Conservation (phyloP, 2,113 vertebrate genomes). For the Syrrhaptes paradoxus region DNA sequence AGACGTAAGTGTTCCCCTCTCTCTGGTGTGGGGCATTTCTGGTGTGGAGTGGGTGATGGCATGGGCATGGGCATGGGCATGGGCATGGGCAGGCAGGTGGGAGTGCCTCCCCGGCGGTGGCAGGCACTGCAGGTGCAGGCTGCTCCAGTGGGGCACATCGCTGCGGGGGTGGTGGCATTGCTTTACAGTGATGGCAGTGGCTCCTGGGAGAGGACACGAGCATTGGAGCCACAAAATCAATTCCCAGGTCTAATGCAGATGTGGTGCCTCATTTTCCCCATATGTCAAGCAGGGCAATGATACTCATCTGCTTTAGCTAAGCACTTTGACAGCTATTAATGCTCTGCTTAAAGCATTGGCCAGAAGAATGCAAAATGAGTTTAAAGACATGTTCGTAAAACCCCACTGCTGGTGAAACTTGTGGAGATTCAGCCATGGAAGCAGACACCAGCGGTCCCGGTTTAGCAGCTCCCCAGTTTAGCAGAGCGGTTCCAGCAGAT, state of each 20-base stretch:
- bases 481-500: fast-evolving
- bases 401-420: fast-evolving
- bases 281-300: fast-evolving
- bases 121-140: neutral
- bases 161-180: neutral
- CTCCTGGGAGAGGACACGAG: neutral
- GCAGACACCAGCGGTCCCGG: fast-evolving
- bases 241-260: fast-evolving
- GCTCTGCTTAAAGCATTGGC: neutral
- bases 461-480: neutral
- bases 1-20: constrained; percentile 82
- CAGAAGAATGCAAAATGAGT: neutral
- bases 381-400: fast-evolving
- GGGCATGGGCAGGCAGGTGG: neutral
- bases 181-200: fast-evolving
- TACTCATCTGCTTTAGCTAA: neutral
- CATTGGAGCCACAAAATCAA: fast-evolving
- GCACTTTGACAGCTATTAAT: neutral
- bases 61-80: fast-evolving
- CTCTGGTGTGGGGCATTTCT: neutral
- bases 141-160: fast-evolving
- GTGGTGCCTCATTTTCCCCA: neutral
- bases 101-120: fast-evolving
- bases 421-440: neutral
- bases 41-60: neutral